Evolutionary conservation across 2,888 invertebrate genomes (phyloP).

Genomic region (Lasioglossum pauxillum): DNA sequence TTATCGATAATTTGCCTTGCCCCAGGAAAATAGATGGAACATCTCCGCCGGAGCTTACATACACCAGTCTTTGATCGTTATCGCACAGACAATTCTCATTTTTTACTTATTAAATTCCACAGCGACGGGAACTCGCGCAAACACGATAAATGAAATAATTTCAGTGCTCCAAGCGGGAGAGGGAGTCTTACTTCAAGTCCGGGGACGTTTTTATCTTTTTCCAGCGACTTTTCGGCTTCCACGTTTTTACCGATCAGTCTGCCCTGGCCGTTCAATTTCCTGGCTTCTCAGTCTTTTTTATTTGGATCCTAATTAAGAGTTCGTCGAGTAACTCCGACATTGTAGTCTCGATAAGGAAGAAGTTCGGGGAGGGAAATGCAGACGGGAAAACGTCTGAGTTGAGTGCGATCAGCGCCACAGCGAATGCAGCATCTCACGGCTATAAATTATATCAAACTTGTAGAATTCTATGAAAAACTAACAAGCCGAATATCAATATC

Average conservation of each 20-base stretch:
- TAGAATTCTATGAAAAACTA: not conserved
- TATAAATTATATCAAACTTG: conserved; percentile 6
- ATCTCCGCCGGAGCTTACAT: too few species aligned
- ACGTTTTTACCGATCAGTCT: conserved; percentile 29
- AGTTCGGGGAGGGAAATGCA: conserved; percentile 31
- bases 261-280: conserved; percentile 29
- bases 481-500: not conserved
- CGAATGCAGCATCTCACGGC: not conserved
- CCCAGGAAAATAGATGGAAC: not conserved
- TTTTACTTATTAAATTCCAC: conserved; percentile 26
- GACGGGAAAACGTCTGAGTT: conserved; percentile 24
- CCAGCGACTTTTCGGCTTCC: conserved; percentile 20
- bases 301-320: conserved; percentile 63
- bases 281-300: conserved; percentile 43
- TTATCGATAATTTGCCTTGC: not conserved
- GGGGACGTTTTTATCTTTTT: conserved; percentile 11
- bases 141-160: conserved; percentile 41
- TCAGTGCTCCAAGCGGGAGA: not conserved
- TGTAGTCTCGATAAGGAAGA: conserved; percentile 28
- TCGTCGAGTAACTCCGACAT: conserved; percentile 42
- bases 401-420: conserved; percentile 29
- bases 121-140: conserved; percentile 25
- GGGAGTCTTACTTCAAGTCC: conserved; percentile 3
- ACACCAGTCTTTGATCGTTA: conserved; percentile 18
- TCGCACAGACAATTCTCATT: not conserved